Conservation (phyloP, 2,113 vertebrate species). For the Propithecus coquereli region DNA sequence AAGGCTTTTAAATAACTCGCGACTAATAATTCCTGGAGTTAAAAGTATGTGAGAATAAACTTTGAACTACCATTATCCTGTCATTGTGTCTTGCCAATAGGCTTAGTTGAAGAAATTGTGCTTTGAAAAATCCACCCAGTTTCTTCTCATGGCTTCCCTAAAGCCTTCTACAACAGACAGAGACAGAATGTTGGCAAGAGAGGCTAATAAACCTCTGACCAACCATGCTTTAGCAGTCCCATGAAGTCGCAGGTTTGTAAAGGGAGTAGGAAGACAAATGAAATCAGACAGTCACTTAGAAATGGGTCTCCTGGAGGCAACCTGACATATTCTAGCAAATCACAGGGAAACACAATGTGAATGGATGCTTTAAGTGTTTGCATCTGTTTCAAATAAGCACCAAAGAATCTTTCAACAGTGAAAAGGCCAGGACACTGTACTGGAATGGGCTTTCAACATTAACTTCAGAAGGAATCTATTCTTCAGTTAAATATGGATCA, state of each 20-base stretch:
- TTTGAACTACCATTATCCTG: background rate
- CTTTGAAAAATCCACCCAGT: conserved; percentile 52
- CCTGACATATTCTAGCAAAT: conserved; percentile 61
- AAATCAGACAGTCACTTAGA: conserved; percentile 62
- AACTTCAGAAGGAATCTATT: conserved; percentile 55
- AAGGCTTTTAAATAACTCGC: conserved; percentile 11
- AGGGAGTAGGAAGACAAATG: conserved; percentile 4
- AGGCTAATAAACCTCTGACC: background rate
- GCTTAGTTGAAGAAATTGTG: conserved; percentile 28
- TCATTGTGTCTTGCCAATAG: conserved; percentile 30
- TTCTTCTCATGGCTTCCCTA: conserved; percentile 12
- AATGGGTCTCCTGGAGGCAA: conserved; percentile 58
- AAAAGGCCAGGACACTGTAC: conserved; percentile 27
- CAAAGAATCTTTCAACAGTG: conserved; percentile 39
- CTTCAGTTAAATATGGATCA: conserved; percentile 43
- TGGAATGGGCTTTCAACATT: conserved; percentile 40
- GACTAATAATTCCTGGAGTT: conserved; percentile 41
- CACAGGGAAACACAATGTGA: conserved; percentile 47
- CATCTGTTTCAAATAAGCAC: conserved; percentile 74
- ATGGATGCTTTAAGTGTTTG: conserved; percentile 69
- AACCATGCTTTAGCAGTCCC: background rate
- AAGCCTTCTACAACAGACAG: conserved; percentile 31
- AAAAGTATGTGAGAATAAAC: conserved; percentile 36
- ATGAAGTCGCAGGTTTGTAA: conserved; percentile 14
- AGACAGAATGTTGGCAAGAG: conserved; percentile 62